phyloP scores from a whole-genome alignment of 2,888 invertebrate genomes.

The Chrysolina americana region DNA sequence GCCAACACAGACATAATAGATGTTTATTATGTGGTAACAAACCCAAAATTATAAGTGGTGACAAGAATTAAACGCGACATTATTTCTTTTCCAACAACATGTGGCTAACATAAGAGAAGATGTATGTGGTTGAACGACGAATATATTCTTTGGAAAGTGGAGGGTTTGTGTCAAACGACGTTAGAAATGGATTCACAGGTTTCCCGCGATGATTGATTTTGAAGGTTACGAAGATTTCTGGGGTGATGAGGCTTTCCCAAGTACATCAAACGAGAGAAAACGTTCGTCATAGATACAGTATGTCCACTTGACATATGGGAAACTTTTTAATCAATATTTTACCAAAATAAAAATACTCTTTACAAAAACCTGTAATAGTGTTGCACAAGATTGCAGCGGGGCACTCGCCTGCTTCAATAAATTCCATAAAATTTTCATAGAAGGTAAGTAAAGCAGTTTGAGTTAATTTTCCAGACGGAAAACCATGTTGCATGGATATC shows the following conservation, averaged over 20 bases:
- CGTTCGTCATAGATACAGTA: too few relatives aligned
- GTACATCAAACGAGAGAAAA: too few relatives aligned
- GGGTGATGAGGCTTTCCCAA: background rate
- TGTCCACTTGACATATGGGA: too few relatives aligned
- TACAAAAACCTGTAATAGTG: too few relatives aligned
- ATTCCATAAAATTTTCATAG: too few relatives aligned
- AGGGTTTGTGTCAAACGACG: background rate
- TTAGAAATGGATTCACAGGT: background rate
- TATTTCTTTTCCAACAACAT: constrained; percentile 33
- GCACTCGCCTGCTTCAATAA: too few relatives aligned
- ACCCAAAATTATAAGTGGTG: constrained; percentile 38
- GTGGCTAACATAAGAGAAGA: constrained; percentile 33
- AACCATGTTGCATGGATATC: too few relatives aligned
- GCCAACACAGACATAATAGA: constrained; percentile 38
- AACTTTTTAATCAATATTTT: too few relatives aligned
- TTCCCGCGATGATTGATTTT: background rate
- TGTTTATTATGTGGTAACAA: constrained; percentile 44
- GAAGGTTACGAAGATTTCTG: background rate
- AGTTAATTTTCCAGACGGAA: too few relatives aligned
- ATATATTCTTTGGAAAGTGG: background rate
- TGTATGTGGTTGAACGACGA: background rate
- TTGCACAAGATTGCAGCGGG: too few relatives aligned
- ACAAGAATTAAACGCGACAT: constrained; percentile 28
- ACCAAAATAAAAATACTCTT: too few relatives aligned
- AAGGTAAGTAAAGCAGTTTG: too few relatives aligned